phyloP scores from a whole-genome alignment of 2,113 vertebrate species.

The Rhynchomys soricoides region DNA sequence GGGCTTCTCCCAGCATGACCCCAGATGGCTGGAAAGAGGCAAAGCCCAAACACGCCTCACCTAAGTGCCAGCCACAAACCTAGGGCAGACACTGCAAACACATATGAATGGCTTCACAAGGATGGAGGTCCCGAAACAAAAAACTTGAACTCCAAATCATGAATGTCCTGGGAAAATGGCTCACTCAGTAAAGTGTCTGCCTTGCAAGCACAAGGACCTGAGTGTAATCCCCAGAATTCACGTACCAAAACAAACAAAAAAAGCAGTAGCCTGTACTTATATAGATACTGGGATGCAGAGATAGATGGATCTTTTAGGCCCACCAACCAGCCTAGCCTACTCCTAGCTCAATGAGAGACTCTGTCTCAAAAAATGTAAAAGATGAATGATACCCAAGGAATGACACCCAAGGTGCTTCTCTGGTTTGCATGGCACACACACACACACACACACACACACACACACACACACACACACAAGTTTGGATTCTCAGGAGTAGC shows the following conservation, averaged over 20 bases:
- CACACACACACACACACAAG: not conserved
- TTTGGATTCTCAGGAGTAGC: not conserved
- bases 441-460: too few species aligned
- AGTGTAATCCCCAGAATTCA: not conserved
- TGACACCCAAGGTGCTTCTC: not conserved
- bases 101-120: rapidly evolving
- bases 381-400: not conserved
- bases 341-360: not conserved
- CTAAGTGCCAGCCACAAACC: not conserved
- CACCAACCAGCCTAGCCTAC: too few species aligned
- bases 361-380: not conserved
- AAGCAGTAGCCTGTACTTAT: not conserved
- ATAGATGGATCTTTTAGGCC: not conserved
- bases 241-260: too few species aligned
- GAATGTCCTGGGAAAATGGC: not conserved
- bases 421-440: too few species aligned
- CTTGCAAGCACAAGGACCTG: not conserved
- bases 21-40: not conserved
- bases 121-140: rapidly evolving
- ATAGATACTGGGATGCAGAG: too few species aligned
- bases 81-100: rapidly evolving
- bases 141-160: not conserved
- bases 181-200: not conserved
- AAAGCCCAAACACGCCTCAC: not conserved
- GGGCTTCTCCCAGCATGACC: not conserved